Evolutionary conservation across 1,140 invertebrate species (phyloP).

Genomic region (Drosophila guanche): DNA sequence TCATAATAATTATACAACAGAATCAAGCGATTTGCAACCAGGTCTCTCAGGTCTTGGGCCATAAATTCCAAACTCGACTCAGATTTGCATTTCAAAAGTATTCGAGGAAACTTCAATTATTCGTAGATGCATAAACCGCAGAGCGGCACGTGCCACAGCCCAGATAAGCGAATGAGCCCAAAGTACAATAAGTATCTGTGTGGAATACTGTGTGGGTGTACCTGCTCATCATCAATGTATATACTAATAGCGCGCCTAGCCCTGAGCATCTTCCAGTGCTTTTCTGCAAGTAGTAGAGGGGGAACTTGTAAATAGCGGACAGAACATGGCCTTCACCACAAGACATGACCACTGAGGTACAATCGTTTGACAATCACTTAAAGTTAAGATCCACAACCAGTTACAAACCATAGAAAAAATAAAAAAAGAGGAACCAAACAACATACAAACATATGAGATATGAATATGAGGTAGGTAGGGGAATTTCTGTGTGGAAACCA

Average conservation of each 20-base stretch:
- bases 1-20: neutral
- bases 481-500: constrained; percentile 32
- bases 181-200: constrained; percentile 11
- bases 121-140: too few relatives aligned
- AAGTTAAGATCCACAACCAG: constrained; percentile 5
- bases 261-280: constrained; percentile 55
- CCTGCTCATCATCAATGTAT: constrained; percentile 68
- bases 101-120: too few relatives aligned
- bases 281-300: constrained; percentile 30
- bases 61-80: too few relatives aligned
- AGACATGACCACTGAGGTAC: neutral
- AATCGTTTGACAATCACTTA: constrained; percentile 9
- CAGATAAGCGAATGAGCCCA: too few relatives aligned
- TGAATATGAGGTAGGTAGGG: neutral
- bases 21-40: too few relatives aligned
- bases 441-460: constrained; percentile 16
- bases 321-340: neutral
- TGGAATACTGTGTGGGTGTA: constrained; percentile 34
- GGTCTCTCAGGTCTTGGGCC: too few relatives aligned
- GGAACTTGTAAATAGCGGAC: constrained; percentile 4
- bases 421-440: constrained; percentile 4
- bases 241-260: constrained; percentile 59
- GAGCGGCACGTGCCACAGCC: too few relatives aligned
- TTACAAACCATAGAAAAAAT: neutral
- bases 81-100: too few relatives aligned